phyloP scores from a whole-genome alignment of 2,113 vertebrate genomes.

The Poicephalus gulielmi region DNA sequence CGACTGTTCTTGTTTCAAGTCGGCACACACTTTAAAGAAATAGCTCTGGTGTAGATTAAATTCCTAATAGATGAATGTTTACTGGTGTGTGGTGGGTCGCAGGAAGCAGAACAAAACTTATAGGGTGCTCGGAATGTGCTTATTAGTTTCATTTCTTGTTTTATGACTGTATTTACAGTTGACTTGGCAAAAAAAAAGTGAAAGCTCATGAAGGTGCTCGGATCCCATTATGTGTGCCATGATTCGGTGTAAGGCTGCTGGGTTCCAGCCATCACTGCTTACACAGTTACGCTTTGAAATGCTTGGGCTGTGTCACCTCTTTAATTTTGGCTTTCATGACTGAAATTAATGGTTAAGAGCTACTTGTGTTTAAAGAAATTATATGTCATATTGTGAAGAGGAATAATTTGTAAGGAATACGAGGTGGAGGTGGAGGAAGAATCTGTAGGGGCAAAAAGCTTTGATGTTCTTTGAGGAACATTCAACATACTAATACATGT shows the following conservation, averaged over 20 bases:
- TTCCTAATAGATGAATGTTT: constrained; percentile 38
- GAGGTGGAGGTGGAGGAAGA: background rate
- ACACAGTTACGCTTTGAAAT: background rate
- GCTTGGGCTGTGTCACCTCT: background rate
- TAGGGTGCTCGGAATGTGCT: background rate
- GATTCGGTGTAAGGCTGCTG: background rate
- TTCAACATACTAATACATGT: rapidly evolving
- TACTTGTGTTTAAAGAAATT: background rate
- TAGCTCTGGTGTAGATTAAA: constrained; percentile 44
- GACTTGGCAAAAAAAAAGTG: constrained; percentile 16
- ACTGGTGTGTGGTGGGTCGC: background rate
- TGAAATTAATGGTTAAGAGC: background rate
- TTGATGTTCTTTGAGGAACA: background rate
- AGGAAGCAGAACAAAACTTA: constrained; percentile 36
- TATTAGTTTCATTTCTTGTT: constrained; percentile 38
- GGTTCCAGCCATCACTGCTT: background rate
- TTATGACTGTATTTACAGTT: constrained; percentile 45
- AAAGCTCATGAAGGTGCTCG: background rate
- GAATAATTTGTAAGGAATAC: rapidly evolving
- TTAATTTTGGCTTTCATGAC: background rate
- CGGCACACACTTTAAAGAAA: background rate
- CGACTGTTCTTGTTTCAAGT: background rate
- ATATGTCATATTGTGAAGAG: background rate
- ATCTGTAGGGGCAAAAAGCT: background rate
- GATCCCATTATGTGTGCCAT: rapidly evolving